phyloP scores from a whole-genome alignment of 2,888 invertebrate genomes.

The Spodoptera exigua region DNA sequence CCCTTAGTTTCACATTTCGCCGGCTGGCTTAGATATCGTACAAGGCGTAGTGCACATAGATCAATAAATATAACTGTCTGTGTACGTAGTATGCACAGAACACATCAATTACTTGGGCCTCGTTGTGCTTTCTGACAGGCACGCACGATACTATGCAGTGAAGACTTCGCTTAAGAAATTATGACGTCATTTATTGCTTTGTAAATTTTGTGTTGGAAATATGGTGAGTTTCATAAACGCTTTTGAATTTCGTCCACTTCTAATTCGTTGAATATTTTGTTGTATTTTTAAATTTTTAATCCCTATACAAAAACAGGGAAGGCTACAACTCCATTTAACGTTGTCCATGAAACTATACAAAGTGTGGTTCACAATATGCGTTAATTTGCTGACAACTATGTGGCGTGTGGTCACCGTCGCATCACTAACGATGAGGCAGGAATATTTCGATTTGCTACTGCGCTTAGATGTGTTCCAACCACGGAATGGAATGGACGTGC shows the following conservation, averaged over 20 bases:
- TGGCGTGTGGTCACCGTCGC: slow-evolving; percentile 68
- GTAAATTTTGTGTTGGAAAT: neutral
- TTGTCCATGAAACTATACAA: slow-evolving; percentile 39
- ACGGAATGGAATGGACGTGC: slow-evolving; percentile 13
- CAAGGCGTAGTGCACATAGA: slow-evolving; percentile 6
- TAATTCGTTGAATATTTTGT: too few relatives aligned
- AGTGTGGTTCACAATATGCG: slow-evolving; percentile 59
- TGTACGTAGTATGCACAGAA: slow-evolving; percentile 9
- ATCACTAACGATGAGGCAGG: slow-evolving; percentile 55
- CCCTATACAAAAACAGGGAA: too few relatives aligned
- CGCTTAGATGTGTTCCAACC: slow-evolving; percentile 22
- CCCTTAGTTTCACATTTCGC: slow-evolving; percentile 14
- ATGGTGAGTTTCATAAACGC: too few relatives aligned
- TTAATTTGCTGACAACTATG: slow-evolving; percentile 76
- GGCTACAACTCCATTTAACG: slow-evolving; percentile 18
- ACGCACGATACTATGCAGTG: slow-evolving; percentile 34
- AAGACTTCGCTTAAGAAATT: slow-evolving; percentile 27
- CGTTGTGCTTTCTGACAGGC: slow-evolving; percentile 28
- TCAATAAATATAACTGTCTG: slow-evolving; percentile 12
- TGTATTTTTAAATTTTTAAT: too few relatives aligned
- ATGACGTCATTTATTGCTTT: slow-evolving; percentile 27
- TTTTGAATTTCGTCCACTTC: too few relatives aligned
- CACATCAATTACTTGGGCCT: slow-evolving; percentile 33
- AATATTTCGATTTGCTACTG: slow-evolving; percentile 65
- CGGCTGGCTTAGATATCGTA: neutral